Evolutionary conservation across 2,797 vertebrate genomes (phyloP).

Genomic region (Pseudocheirus occidentalis): DNA sequence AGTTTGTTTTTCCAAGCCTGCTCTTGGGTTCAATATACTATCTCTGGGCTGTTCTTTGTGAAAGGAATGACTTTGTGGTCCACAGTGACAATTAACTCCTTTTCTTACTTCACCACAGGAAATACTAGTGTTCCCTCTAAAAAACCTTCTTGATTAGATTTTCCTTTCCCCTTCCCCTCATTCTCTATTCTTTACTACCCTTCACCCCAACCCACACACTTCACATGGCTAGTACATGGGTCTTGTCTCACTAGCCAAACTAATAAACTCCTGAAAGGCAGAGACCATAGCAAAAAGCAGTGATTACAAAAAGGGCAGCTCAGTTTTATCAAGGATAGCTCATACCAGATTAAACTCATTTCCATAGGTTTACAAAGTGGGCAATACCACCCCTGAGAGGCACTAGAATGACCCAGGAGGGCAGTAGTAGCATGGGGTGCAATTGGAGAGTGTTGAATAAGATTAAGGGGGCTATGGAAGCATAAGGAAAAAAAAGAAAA

Average conservation of each 20-base stretch:
- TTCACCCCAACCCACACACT: background rate
- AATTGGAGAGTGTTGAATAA: no score
- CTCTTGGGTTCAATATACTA: background rate
- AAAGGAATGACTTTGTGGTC: background rate
- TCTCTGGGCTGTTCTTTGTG: constrained; percentile 8
- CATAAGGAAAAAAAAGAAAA: no score
- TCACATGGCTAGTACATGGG: background rate
- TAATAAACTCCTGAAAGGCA: background rate
- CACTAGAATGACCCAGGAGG: no score
- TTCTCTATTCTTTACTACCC: background rate
- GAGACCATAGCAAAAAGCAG: background rate
- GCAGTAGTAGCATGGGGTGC: no score
- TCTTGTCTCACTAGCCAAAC: background rate
- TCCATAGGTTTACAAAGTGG: background rate
- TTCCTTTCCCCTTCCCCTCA: constrained; percentile 17
- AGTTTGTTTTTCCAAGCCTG: background rate
- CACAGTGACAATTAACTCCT: background rate
- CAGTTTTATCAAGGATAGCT: background rate
- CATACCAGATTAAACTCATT: background rate
- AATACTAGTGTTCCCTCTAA: background rate
- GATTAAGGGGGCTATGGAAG: no score
- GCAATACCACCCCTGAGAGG: no score
- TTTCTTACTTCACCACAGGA: background rate
- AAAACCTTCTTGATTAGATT: background rate
- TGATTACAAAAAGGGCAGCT: background rate